Conservation (phyloP, 1,140 invertebrate species). For the Bombyx mori region DNA sequence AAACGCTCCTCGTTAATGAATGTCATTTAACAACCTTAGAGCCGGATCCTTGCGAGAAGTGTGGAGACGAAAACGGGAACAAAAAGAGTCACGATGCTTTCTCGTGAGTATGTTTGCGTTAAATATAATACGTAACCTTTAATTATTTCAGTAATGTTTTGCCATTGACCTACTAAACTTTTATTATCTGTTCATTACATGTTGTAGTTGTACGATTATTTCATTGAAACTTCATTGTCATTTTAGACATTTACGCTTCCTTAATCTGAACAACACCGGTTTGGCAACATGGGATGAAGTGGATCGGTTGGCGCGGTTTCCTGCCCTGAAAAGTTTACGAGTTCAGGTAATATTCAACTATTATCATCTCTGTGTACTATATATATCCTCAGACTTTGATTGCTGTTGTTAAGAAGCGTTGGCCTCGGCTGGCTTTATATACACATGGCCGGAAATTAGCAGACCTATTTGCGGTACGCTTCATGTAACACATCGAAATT, state of each 20-base stretch:
- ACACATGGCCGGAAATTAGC: conserved; percentile 13
- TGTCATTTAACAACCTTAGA: conserved; percentile 81
- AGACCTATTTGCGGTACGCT: background rate
- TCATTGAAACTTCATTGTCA: background rate
- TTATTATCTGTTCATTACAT: background rate
- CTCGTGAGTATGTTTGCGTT: conserved; percentile 38
- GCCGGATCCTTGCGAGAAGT: conserved; percentile 61
- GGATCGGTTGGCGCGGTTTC: conserved; percentile 86
- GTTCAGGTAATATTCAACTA: conserved; percentile 75
- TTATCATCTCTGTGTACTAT: too few relatives aligned
- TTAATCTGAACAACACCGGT: conserved; percentile 89
- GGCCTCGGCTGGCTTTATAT: conserved; percentile 9
- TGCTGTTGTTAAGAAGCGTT: conserved; percentile 8
- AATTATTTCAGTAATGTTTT: conserved; percentile 7
- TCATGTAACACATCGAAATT: background rate
- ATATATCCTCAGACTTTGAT: too few relatives aligned
- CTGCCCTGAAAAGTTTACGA: conserved; percentile 84
- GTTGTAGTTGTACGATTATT: background rate
- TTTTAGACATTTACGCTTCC: conserved; percentile 80
- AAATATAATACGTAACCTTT: conserved; percentile 8
- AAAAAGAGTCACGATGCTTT: conserved; percentile 60
- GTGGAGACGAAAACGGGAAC: conserved; percentile 54
- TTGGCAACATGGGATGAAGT: conserved; percentile 90
- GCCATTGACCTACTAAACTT: conserved; percentile 43
- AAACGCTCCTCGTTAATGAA: conserved; percentile 88